A percentile compares a stretch with the other conserved stretches of the same genome.
phyloP scores from a whole-genome alignment of 2,113 vertebrate genomes.

The Phaethornis superciliosus region DNA sequence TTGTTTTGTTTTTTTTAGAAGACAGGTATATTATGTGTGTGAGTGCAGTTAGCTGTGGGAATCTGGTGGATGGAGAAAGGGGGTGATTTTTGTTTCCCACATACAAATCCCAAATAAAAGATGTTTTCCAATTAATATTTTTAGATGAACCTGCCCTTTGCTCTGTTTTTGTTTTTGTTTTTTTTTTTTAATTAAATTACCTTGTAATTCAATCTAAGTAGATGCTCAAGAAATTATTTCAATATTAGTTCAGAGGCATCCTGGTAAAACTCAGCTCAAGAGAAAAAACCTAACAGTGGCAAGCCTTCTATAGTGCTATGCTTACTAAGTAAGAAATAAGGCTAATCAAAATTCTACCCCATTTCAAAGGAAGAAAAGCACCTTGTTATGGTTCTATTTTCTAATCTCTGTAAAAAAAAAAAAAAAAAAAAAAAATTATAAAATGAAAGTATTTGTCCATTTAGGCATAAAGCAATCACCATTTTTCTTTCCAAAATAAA shows the following conservation, averaged over 20 bases:
- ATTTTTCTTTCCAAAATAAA: background rate
- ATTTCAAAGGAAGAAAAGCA: constrained; percentile 3
- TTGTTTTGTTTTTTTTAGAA: background rate
- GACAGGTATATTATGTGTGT: background rate
- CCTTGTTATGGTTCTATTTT: background rate
- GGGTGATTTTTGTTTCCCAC: background rate
- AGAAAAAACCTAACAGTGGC: background rate
- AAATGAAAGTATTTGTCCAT: constrained; percentile 44
- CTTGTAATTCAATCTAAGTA: background rate
- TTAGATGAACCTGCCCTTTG: background rate
- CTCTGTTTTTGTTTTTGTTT: background rate
- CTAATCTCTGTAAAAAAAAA: constrained; percentile 11
- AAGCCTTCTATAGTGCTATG: background rate
- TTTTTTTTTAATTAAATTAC: background rate
- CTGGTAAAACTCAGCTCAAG: background rate
- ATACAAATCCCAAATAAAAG: background rate
- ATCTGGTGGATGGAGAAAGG: background rate
- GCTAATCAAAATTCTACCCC: constrained; percentile 17
- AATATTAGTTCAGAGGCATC: background rate
- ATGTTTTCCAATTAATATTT: background rate
- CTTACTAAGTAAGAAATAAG: background rate
- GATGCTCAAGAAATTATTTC: background rate
- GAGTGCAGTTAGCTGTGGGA: background rate
- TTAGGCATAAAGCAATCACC: background rate
- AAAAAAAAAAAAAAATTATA: background rate